A percentile compares a stretch with the other conserved stretches of the same genome.
Evolutionary conservation across 2,113 vertebrate genomes (phyloP).

Genomic region (Hylia prasina): DNA sequence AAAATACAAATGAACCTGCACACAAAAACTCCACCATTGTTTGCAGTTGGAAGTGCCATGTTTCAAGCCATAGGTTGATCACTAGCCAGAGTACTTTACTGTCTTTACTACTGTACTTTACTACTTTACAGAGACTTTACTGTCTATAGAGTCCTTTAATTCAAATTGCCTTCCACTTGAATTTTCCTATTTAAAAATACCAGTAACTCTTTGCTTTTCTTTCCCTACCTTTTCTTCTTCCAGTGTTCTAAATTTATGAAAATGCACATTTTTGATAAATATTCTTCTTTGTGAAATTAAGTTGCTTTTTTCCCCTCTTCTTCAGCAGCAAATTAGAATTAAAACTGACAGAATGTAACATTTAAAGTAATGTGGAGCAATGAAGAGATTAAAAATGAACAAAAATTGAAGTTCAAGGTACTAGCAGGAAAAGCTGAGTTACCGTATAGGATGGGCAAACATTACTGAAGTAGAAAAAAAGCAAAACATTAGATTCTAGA

Average conservation of each 20-base stretch:
- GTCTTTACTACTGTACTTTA: too few relatives aligned
- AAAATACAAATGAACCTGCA: not conserved
- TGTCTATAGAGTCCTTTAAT: not conserved
- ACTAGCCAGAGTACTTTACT: not conserved
- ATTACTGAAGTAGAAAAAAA: not conserved
- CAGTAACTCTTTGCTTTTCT: not conserved
- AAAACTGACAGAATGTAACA: not conserved
- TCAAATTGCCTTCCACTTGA: not conserved
- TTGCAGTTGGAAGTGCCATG: not conserved
- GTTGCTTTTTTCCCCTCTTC: not conserved
- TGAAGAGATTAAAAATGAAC: not conserved
- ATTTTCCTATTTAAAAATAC: not conserved
- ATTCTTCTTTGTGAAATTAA: not conserved
- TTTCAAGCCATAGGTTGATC: not conserved
- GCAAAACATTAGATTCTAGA: not conserved
- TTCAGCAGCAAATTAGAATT: not conserved
- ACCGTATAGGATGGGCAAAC: not conserved
- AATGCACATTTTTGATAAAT: not conserved
- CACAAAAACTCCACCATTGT: not conserved
- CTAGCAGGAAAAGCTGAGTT: not conserved
- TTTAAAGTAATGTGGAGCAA: not conserved
- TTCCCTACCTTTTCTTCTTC: not conserved
- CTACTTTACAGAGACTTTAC: too few relatives aligned
- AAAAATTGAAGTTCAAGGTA: not conserved
- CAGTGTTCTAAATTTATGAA: not conserved